A percentile compares a stretch with the other conserved stretches of the same genome.
These are phyloP conservation scores for Epirrhoe alternata DNA, from an alignment of 2,888 invertebrate genomes.

Conservation along the genomic window DNA sequence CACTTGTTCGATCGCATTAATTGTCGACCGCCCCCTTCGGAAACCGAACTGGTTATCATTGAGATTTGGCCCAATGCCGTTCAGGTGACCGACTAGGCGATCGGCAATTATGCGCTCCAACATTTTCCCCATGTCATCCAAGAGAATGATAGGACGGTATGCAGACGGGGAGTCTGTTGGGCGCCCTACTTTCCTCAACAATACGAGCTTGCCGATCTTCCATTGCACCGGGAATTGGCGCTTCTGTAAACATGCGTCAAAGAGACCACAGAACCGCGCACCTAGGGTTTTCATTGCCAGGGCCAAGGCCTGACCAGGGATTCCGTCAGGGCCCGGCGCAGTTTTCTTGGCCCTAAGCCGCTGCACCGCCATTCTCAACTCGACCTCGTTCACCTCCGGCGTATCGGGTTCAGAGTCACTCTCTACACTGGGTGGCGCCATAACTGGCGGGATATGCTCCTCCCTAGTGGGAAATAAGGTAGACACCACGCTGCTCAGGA, in stretches of 20 bases:
- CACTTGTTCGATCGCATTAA: not conserved
- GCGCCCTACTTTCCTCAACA: not conserved
- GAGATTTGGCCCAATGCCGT: not conserved
- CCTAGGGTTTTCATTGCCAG: not conserved
- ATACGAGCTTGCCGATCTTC: not conserved
- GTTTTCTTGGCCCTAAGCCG: not conserved
- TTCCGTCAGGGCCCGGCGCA: slow-evolving; percentile 2
- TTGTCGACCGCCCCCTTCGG: slow-evolving; percentile 5
- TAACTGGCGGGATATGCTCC: too few species aligned
- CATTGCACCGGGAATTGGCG: not conserved
- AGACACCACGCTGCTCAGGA: too few species aligned
- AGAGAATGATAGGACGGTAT: not conserved
- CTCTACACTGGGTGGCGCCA: too few species aligned
- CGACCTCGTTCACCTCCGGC: not conserved
- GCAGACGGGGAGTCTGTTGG: not conserved
- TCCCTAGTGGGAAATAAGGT: too few species aligned
- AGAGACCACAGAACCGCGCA: not conserved
- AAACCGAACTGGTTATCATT: slow-evolving; percentile 5
- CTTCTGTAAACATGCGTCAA: not conserved
- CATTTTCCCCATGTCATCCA: not conserved
- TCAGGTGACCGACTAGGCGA: not conserved
- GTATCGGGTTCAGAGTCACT: not conserved
- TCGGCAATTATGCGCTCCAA: not conserved
- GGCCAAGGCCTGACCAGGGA: not conserved
- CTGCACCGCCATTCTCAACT: not conserved